A percentile compares a stretch with the other conserved stretches of the same genome.
Evolutionary conservation across 2,113 vertebrate species (phyloP).

Genomic region (Camarhynchus parvulus): DNA sequence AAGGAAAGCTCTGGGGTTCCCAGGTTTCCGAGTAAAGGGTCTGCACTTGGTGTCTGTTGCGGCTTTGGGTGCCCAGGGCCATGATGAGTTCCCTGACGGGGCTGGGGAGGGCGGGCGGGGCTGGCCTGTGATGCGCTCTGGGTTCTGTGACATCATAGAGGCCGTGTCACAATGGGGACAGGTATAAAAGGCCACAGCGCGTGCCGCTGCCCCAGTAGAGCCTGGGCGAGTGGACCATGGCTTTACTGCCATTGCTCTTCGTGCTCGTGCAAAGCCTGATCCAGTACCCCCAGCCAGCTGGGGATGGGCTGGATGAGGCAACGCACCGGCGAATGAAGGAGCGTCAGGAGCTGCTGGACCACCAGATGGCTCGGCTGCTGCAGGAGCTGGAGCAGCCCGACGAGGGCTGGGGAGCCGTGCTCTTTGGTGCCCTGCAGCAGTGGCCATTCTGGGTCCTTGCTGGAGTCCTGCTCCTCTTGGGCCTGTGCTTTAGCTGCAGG

Average conservation of each 20-base stretch:
- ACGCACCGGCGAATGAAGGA: background rate
- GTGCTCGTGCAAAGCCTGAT: background rate
- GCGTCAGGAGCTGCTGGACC: background rate
- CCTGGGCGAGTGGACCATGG: too few relatives aligned
- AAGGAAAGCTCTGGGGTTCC: background rate
- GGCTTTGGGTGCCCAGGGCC: background rate
- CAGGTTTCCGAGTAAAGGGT: background rate
- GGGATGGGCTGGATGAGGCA: background rate
- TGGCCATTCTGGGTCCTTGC: background rate
- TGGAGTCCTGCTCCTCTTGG: background rate
- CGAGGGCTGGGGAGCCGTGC: background rate
- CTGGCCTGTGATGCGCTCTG: background rate
- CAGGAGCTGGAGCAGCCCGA: background rate
- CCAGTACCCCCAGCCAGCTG: background rate
- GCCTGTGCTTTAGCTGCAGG: background rate
- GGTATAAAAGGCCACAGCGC: too few relatives aligned
- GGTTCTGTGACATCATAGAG: background rate
- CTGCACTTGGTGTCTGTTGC: background rate
- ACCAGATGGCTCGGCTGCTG: background rate
- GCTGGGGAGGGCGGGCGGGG: accelerated
- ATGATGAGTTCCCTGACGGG: background rate
- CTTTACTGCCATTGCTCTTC: background rate
- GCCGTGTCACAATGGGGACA: background rate
- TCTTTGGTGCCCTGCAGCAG: background rate
- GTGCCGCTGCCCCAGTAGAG: too few relatives aligned